Base-by-base conservation (phyloP, 2,797 vertebrate species). In the Malurus splendens region DNA sequence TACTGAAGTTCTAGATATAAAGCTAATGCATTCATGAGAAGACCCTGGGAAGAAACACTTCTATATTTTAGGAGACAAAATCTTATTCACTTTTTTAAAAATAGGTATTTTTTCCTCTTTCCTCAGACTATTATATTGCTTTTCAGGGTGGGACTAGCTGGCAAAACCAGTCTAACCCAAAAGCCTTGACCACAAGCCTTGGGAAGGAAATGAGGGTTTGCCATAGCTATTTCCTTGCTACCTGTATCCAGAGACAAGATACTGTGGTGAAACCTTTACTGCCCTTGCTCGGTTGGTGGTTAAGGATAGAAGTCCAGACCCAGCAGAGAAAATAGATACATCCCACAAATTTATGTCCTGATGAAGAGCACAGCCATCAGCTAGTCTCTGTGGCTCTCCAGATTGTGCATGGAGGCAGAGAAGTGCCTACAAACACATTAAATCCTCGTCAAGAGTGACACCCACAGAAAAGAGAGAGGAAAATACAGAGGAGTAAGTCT, bases 201-300 rank as follows among this genome's bases (percentile, higher is more conserved):
- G 64, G 42, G 64, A 88, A 79, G 73, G 81, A 82, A 88, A 72
- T 56, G 64, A 64, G 42, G 64, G 44, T 92, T 79, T 82, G 33
- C 81, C 51, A 19, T 30, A 44, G 68, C 28, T 67, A 60, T 90
- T 88, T 82, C 55, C 60, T 76, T 82, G 32, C 47, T 55, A 56
- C 81, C 60, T 80, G 64, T 51, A 64, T 33, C 59, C 51, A 64
- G 50, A 72, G 73, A 55, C 72, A 62, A 78, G 23, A 45, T 19
- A 17, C 23, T 71, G 47, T 39, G 32, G 59, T 55, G 60, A 67
- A 72, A 14, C 13, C 24, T 86, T 67, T 38, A 15, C 30, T 75
- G n/a, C 59, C 30, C 18, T 50, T 54, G 15, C n/a, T 72, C 15
- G 13, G 33, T 51, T 0, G 0, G 25, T 64, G 28, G 51, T 32